Evolutionary conservation across 2,797 vertebrate species (phyloP).

Genomic region (Sus cebifrons): DNA sequence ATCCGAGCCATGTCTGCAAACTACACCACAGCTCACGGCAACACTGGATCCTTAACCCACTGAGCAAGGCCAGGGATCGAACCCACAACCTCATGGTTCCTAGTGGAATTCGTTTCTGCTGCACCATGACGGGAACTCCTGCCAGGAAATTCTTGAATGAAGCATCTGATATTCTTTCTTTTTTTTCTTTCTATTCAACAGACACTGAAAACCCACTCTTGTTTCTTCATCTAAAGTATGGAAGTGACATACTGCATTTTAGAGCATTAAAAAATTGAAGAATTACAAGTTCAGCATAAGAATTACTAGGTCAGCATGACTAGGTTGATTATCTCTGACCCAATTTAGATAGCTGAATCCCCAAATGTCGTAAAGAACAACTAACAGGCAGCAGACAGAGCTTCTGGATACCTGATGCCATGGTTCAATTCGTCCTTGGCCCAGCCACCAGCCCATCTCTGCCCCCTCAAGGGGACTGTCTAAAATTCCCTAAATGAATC

Average conservation of each 20-base stretch:
- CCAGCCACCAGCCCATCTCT: neutral
- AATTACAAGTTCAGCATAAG: neutral
- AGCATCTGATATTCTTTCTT: neutral
- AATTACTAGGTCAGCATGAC: conserved; percentile 9
- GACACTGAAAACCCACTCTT: neutral
- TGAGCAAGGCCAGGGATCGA: no score
- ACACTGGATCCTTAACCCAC: no score
- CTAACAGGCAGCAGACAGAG: neutral
- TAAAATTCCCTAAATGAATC: conserved; percentile 24
- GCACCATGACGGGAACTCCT: neutral
- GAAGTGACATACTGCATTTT: neutral
- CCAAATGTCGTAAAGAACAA: neutral
- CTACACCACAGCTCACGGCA: no score
- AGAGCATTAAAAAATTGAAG: conserved; percentile 62
- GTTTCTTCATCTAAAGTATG: conserved; percentile 8
- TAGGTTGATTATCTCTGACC: neutral
- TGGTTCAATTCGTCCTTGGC: neutral
- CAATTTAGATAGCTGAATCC: neutral
- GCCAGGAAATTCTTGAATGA: neutral
- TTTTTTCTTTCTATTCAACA: conserved; percentile 27
- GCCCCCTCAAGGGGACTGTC: neutral
- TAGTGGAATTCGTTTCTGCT: no score
- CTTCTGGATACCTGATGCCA: neutral
- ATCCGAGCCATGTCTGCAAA: no score
- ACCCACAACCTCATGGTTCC: no score